Conservation (phyloP, 2,797 vertebrate genomes). For the Poeciliopsis turneri region DNA sequence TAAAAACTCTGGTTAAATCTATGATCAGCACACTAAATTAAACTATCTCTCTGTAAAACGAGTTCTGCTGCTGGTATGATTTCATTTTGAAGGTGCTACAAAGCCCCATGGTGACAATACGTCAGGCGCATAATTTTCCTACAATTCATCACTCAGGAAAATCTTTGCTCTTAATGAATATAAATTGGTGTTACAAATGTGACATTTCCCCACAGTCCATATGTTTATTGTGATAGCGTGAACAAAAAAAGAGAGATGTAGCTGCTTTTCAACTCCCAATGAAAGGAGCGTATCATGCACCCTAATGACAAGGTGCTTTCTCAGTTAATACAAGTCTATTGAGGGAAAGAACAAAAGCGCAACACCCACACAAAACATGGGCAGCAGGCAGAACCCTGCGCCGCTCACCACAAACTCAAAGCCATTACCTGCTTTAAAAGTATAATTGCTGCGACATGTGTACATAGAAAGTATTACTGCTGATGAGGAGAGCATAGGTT, state of each 20-base stretch:
- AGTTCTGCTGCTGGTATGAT: constrained; percentile 13
- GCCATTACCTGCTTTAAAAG: constrained; percentile 33
- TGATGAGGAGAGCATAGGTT: constrained; percentile 51
- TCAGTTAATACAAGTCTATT: constrained; percentile 56
- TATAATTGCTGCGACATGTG: constrained; percentile 53
- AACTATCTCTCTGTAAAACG: constrained; percentile 43
- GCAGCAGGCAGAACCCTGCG: constrained; percentile 21
- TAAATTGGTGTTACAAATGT: constrained; percentile 7
- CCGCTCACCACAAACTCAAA: constrained; percentile 25
- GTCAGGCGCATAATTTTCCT: constrained; percentile 6
- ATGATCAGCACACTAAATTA: constrained; percentile 39
- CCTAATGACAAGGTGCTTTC: constrained; percentile 51
- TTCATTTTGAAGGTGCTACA: constrained; percentile 34
- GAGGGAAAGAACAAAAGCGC: constrained; percentile 36
- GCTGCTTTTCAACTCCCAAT: constrained; percentile 48
- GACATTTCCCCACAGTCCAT: constrained; percentile 5
- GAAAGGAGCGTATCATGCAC: constrained; percentile 51
- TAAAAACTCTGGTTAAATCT: constrained; percentile 48
- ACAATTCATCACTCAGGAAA: constrained; percentile 16
- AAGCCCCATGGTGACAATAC: constrained; percentile 12
- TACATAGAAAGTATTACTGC: constrained; percentile 48
- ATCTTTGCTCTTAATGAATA: constrained; percentile 30
- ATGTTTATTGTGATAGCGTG: neutral
- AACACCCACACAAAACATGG: constrained; percentile 29
- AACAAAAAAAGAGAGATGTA: constrained; percentile 39